These are phyloP conservation scores for Amia ocellicauda DNA, from an alignment of 2,113 vertebrate genomes.

Conservation along the genomic window DNA sequence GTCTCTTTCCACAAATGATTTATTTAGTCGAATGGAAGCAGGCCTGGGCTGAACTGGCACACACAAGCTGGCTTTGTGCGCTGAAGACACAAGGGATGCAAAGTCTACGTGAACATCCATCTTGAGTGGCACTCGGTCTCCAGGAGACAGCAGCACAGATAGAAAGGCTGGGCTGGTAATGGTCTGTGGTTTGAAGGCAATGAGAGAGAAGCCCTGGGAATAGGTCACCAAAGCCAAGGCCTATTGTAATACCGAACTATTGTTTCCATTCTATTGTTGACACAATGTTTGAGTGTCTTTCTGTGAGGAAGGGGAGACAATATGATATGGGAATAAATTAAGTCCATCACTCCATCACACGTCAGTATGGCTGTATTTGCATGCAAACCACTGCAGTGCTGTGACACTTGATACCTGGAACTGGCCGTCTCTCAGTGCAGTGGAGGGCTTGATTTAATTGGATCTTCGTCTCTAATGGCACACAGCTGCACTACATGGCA, in stretches of 20 bases:
- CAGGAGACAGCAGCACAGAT: slow-evolving; percentile 21
- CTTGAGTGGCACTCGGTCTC: slow-evolving; percentile 35
- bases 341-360: slow-evolving; percentile 4
- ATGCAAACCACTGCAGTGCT: background rate
- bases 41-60: background rate
- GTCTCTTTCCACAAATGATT: background rate
- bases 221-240: background rate
- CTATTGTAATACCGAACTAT: slow-evolving; percentile 12
- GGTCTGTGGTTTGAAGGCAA: slow-evolving; percentile 15
- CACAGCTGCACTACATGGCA: too few species aligned
- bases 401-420: background rate
- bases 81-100: slow-evolving; percentile 8
- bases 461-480: too few species aligned
- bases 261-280: slow-evolving; percentile 6
- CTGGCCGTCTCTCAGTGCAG: background rate
- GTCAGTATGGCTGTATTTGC: background rate
- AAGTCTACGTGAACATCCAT: slow-evolving; percentile 33
- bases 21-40: background rate
- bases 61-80: background rate
- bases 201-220: slow-evolving; percentile 18
- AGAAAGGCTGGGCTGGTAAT: slow-evolving; percentile 16
- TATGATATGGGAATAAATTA: background rate
- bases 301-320: slow-evolving; percentile 15
- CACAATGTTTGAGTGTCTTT: slow-evolving; percentile 7
- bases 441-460: too few species aligned